Percentiles rank a stretch among this genome's conserved stretches.
Conservation (phyloP, 2,113 vertebrate species). For the Corythoichthys intestinalis region DNA sequence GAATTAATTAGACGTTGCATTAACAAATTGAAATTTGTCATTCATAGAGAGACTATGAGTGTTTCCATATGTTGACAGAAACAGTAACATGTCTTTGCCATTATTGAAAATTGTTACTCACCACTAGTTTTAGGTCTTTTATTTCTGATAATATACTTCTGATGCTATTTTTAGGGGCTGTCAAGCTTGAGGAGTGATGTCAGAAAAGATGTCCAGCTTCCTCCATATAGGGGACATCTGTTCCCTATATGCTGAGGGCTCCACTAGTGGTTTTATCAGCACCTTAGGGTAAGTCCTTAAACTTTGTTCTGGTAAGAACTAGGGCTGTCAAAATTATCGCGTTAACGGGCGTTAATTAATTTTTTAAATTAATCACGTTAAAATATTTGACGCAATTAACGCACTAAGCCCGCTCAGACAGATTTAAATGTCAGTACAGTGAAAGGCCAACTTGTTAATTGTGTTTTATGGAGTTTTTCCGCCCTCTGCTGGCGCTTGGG, state of each 20-base stretch:
- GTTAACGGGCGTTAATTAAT: too few species aligned
- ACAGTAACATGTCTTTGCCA: neutral
- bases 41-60: too few species aligned
- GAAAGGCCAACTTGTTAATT: too few species aligned
- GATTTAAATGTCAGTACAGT: too few species aligned
- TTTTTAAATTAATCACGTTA: too few species aligned
- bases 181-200: slow-evolving; percentile 79
- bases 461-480: too few species aligned
- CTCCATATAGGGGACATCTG: slow-evolving; percentile 98
- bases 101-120: neutral
- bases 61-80: too few species aligned
- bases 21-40: neutral
- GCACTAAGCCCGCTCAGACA: too few species aligned
- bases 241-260: slow-evolving; percentile 96
- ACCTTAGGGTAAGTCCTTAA: slow-evolving; percentile 88
- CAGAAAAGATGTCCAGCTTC: slow-evolving; percentile 99
- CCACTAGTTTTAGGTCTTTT: neutral
- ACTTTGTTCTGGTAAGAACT: too few species aligned
- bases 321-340: too few species aligned
- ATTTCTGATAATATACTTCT: neutral
- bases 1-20: neutral
- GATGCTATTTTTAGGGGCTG: slow-evolving; percentile 61
- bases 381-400: too few species aligned
- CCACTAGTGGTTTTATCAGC: slow-evolving; percentile 98
- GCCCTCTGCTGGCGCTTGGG: too few species aligned